Evolutionary conservation across 2,797 vertebrate species (phyloP), one percentile per base, ranked within the genome.

Genomic region (Cyclura pinguis): DNA sequence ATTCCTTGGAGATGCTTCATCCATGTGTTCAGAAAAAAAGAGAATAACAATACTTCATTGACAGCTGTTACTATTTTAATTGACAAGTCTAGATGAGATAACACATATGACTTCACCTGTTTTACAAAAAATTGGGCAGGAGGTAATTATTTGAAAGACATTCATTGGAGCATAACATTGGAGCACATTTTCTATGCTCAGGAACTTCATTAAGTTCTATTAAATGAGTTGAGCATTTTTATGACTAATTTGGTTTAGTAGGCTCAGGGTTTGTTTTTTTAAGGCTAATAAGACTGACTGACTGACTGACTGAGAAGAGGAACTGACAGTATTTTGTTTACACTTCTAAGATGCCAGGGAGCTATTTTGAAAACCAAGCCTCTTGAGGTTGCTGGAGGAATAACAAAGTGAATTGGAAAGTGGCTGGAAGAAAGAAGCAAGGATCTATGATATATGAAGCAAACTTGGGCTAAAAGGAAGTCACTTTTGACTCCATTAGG

Each of bases 291-390:
- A 55, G 87, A 89, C 62, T 92, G 93, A 95, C 90, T 88, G 87
- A 95, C 90, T 88, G 87, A 89, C 62, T 92, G 93, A 95, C 90
- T 88, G 77, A 88, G 59, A 84, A 83, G 93, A 77, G 80, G 55
- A 67, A 67, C 9, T 94, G 92, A 88, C 90, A 93, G 94, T 95
- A 90, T 95, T 96, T 96, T 95, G 85, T 96, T 96, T 95, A 94
- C 93, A 89, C 74, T 95, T 97, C 89, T 95, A 95, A 97, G 96
- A 89, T 80, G 89, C 38, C 69, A 90, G 89, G 95, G 29, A 9
- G 87, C 1, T 29, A 85, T 93, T 96, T 93, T 93, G 88, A 95
- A 97, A 96, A 93, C 88, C 86, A 84, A 91, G 55, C 72, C 93
- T 94, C 88, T 92, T 86, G 84, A 87, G 91, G 13, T 87, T 94